Evolutionary conservation across 1,140 invertebrate genomes (phyloP).

Genomic region (Hypothenemus hampei): DNA sequence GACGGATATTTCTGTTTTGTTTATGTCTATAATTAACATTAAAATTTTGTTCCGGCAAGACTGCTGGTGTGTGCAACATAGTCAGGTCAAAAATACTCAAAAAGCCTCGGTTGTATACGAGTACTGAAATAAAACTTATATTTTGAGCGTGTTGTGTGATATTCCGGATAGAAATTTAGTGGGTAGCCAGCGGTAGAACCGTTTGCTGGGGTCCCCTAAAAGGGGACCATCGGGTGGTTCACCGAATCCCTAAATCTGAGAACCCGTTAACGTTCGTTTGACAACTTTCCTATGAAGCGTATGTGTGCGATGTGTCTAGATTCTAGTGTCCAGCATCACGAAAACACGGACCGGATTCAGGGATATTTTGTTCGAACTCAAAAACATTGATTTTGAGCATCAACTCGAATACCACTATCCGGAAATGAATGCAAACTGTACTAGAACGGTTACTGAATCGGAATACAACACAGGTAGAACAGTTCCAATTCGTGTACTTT

Average conservation of each 20-base stretch:
- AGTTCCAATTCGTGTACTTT: no score
- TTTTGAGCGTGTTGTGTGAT: constrained; percentile 44
- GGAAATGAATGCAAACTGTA: no score
- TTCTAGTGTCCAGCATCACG: constrained; percentile 14
- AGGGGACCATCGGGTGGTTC: constrained; percentile 10
- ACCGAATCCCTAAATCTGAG: not conserved
- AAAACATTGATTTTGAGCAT: no score
- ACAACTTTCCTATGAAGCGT: constrained; percentile 10
- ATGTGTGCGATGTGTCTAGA: constrained; percentile 16
- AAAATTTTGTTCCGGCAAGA: constrained; percentile 45
- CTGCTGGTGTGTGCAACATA: constrained; percentile 38
- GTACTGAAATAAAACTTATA: constrained; percentile 48
- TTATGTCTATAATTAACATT: constrained; percentile 48
- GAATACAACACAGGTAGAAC: no score
- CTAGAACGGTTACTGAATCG: no score
- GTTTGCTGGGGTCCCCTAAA: constrained; percentile 23
- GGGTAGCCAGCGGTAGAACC: constrained; percentile 38
- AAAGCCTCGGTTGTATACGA: constrained; percentile 44
- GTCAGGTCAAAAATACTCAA: constrained; percentile 47
- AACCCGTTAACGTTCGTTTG: not conserved
- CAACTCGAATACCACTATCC: no score
- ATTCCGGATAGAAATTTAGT: constrained; percentile 44
- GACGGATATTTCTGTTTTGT: constrained; percentile 46
- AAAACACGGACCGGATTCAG: constrained; percentile 9
- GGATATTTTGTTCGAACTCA: not conserved